Evolutionary conservation across 2,113 vertebrate genomes (phyloP), one percentile per base, ranked within the genome.

Genomic region (Dicerorhinus sumatrensis): DNA sequence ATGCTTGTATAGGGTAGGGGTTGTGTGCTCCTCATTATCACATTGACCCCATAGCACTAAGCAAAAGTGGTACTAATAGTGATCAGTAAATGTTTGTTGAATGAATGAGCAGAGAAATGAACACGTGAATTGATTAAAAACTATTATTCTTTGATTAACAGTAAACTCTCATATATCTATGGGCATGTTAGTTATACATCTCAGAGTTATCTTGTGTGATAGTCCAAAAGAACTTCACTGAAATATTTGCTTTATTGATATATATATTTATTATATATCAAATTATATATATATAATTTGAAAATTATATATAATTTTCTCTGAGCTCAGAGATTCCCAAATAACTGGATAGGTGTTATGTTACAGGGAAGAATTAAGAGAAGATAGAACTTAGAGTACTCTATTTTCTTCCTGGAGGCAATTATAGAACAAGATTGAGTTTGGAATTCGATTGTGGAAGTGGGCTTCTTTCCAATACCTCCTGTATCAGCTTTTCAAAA

Each of bases 381-480:
- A 92, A 17, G 5, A 69, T 29, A 58, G 10, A 81, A 70, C 4
- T 25, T 33, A 27, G 60, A 81, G 27, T 39, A 51, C 31, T 77
- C 36, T 77, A 10, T 46, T 91, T 83, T 95, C 46, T 95, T 95
- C 89, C 73, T 77, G 6, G 56, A 95, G 31, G 58, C 3, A 29
- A 46, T 63, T 76, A 65, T 1, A 85, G 60, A 95, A 90, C 23
- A 87, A 85, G 27, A 33, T 51, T 85, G 65, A 92, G 8, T 76
- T 63, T 95, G 51, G 83, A 89, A 93, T 75, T 84, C 80, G 36
- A 65, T 58, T 75, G n/a, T 48, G 3, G 63, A 91, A 95, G 25
- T 65, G 17, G 75, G 85, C 62, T 75, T 27, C 23, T 29, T 89
- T 92, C 51, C 39, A 75, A n/a, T 80, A 89, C n/a, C 65, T 80